These are phyloP conservation scores for Mohoua ochrocephala DNA, from an alignment of 2,113 vertebrate genomes.

Conservation along the genomic window DNA sequence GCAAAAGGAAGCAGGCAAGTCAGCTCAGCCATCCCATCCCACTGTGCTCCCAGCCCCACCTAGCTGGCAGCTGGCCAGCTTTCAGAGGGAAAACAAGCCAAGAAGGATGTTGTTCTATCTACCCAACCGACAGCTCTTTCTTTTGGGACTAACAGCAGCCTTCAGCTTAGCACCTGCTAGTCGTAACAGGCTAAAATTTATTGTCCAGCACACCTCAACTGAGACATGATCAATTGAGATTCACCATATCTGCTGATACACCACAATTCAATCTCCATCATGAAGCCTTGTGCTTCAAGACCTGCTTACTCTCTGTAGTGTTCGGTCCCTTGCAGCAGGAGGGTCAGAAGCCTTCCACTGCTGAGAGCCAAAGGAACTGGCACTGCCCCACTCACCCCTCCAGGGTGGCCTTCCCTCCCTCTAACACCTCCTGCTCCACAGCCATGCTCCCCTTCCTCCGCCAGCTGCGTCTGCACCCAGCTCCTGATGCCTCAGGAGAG, in stretches of 20 bases:
- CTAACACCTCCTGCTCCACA: background rate
- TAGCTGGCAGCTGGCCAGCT: background rate
- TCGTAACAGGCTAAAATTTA: background rate
- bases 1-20: background rate
- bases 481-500: background rate
- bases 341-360: background rate
- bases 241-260: rapidly evolving
- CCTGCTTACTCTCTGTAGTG: background rate
- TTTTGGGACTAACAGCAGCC: background rate
- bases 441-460: rapidly evolving
- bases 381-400: rapidly evolving
- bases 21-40: background rate
- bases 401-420: background rate
- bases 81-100: background rate
- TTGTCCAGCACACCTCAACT: background rate
- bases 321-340: background rate
- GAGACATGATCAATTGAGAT: rapidly evolving
- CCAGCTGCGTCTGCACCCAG: background rate
- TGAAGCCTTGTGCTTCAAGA: background rate
- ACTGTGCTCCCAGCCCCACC: background rate
- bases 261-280: background rate
- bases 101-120: background rate
- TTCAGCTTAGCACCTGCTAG: background rate
- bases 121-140: background rate
- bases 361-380: background rate